Percentiles rank a stretch among this genome's conserved stretches.
phyloP scores from a whole-genome alignment of 2,113 vertebrate species.

The Myxocyprinus asiaticus region DNA sequence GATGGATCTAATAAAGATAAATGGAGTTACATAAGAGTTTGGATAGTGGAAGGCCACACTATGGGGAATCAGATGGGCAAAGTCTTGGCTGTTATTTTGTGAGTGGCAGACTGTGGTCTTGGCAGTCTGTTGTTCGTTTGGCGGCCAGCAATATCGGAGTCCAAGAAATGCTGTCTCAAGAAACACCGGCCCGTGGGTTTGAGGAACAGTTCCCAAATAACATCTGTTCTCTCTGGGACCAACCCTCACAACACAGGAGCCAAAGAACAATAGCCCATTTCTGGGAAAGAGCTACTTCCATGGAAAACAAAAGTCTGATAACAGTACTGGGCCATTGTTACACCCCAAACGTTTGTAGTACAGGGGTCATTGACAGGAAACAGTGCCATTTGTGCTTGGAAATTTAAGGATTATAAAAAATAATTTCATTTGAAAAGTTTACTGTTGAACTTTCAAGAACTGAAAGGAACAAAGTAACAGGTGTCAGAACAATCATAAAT shows the following conservation, averaged over 20 bases:
- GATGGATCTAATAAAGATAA: conserved; percentile 41
- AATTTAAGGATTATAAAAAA: too few species aligned
- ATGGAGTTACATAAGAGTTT: conserved; percentile 32
- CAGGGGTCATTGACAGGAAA: not conserved
- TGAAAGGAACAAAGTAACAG: too few species aligned
- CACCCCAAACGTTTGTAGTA: not conserved
- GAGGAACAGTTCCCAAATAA: not conserved
- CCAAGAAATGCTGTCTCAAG: not conserved
- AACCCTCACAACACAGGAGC: not conserved
- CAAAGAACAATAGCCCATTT: not conserved
- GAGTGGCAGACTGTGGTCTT: conserved; percentile 7
- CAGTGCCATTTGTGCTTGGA: not conserved
- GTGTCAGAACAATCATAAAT: too few species aligned
- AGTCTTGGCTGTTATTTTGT: not conserved
- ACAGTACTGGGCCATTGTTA: not conserved
- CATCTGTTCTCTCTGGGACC: not conserved
- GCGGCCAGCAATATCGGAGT: conserved; percentile 25
- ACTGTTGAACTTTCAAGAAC: too few species aligned
- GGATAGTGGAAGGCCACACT: conserved; percentile 21
- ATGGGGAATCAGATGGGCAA: not conserved
- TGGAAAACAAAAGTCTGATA: conserved; percentile 15
- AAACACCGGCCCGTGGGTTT: not conserved
- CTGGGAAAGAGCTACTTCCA: conserved; percentile 1
- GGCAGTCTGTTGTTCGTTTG: conserved; percentile 14
- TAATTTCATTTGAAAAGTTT: not conserved